Base-by-base conservation (phyloP, 92 coral and sea anemone species). In the Palythoa grandis region DNA sequence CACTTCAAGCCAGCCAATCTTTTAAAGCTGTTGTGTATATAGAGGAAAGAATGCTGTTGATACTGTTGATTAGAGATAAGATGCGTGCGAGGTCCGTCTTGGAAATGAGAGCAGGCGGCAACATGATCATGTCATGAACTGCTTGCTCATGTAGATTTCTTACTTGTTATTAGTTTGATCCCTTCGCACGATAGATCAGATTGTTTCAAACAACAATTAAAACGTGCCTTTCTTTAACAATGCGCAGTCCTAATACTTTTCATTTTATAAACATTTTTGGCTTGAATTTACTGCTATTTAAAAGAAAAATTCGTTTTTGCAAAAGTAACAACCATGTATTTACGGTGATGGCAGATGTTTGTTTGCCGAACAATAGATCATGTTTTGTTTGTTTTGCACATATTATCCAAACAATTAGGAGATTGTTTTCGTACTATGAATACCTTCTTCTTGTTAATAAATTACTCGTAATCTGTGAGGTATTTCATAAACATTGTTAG, bases 301-400 rank as follows among this genome's bases (percentile, higher is more conserved):
- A 29, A 29, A 29, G 35, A 29, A 57, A 43, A 17, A 29, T 1
- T 29, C 35, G 35, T 29, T 29, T 29, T 29, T 29, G 35, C 35
- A 0, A 29, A 29, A 29, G 35, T 29, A 29, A 29, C 35, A 29
- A 29, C 35, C 38, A 23, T 20, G 29, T 11, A 76, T 43, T 43
- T 43, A 43, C 50, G 24, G 73, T 47, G 75, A 63, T 66, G 63
- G 74, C 85, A 66, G 74, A 80, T 52, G 40, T 80, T 80, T 80
- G 72, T 65, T 66, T 80, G 40, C 74, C 1, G 61, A 80, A 80
- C 85, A 80, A 80, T 9, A 40, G 72, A 80, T 79, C 58, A 66
- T 43, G 61, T 22, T 80, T 11, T 80, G 74, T 80, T 80, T 80
- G 58, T 43, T 76, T 58, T 13, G 20, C 43, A 23, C 22, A 53